Evolutionary conservation across 2,888 invertebrate species (phyloP), one percentile per base, ranked within the genome.

Genomic region (Polyommatus icarus): DNA sequence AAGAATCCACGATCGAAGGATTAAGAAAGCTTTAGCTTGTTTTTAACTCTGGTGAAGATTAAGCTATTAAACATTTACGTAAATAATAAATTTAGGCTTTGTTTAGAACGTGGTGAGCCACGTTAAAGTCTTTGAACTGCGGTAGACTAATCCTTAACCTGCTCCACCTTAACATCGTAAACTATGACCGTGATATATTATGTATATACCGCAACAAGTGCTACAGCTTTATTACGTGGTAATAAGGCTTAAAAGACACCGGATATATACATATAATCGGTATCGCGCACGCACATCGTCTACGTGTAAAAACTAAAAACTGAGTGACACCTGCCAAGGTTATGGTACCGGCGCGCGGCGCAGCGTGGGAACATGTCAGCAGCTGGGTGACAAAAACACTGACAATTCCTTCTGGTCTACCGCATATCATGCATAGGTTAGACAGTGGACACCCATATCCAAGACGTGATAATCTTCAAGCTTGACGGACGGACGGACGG

Each of bases 241-340:
- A 50, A 54, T 54, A 54, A 0, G 54, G 54, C 4, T 54, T 54
- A 54, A 54, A 54, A 54, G 54, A 54, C 54, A 54, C 54, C 54
- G 5, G 20, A 61, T 61, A 24, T 24, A 61, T 61, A 24, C 10
- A 20, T 10, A 20, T 10, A 24, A 46, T 46, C 46, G 46, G 46
- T 61, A 61, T 61, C 61, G 61, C 24, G 61, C 61, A 61, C 61
- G 61, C 61, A 61, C 24, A 61, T 61, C 61, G 61, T 61, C 59
- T 59, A 24, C 24, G 24, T 61, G 12, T 61, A 10, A 61, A 61
- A 24, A 61, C 59, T 61, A 10, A 61, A 61, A 24, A 61, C 59
- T 61, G 24, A 61, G 61, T 61, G 10, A 61, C 61, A 61, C 24
- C 61, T 61, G 24, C 61, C 61, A 61, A 61, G 61, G 61, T 20